A percentile compares a stretch with the other conserved stretches of the same genome.
These are phyloP conservation scores for Eulemur rufifrons DNA, from an alignment of 2,113 vertebrate genomes.

Conservation along the genomic window DNA sequence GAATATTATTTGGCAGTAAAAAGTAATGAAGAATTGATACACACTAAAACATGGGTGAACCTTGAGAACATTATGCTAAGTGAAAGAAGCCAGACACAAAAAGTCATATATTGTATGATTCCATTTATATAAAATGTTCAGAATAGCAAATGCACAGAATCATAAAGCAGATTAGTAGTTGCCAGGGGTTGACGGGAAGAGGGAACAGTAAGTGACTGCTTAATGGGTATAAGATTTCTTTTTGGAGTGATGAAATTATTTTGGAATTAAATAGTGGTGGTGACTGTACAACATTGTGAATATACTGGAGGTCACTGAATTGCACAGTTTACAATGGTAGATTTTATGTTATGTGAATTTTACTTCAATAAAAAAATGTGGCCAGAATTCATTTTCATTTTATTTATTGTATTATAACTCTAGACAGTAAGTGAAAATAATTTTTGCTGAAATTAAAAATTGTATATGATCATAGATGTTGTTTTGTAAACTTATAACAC, in stretches of 20 bases:
- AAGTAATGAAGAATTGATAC: slow-evolving; percentile 16
- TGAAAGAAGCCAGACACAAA: not conserved
- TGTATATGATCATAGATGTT: not conserved
- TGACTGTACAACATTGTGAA: not conserved
- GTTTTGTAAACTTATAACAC: not conserved
- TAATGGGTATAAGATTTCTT: not conserved
- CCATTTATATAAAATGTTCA: not conserved
- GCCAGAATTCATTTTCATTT: slow-evolving; percentile 9
- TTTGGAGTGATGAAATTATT: not conserved
- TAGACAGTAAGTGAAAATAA: slow-evolving; percentile 31
- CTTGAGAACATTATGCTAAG: not conserved
- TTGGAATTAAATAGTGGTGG: not conserved
- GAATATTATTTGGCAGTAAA: not conserved
- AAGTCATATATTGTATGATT: not conserved
- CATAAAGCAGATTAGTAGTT: not conserved
- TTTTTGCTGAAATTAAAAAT: slow-evolving; percentile 30
- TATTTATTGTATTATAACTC: slow-evolving; percentile 40
- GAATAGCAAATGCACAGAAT: not conserved
- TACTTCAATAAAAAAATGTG: slow-evolving; percentile 6
- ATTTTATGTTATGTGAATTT: slow-evolving; percentile 19
- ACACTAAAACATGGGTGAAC: not conserved
- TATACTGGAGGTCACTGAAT: not conserved
- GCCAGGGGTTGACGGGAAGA: not conserved
- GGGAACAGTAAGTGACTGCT: not conserved
- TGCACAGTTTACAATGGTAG: not conserved